Evolutionary conservation across 2,113 vertebrate genomes (phyloP).

Genomic region (Potamarius usumacintae): DNA sequence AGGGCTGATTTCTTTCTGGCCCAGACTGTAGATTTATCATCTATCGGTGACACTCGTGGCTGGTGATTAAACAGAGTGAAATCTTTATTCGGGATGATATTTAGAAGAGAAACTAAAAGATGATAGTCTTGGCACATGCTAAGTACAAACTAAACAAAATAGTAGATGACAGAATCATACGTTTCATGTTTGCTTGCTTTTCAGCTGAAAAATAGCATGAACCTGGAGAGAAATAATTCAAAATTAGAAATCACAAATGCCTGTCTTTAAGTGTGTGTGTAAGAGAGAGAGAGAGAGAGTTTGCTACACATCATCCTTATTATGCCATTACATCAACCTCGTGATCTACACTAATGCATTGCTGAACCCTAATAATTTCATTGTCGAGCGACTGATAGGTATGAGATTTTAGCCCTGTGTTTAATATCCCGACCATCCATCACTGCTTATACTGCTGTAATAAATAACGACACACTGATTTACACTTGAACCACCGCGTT

Average conservation of each 20-base stretch:
- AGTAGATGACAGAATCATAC: not conserved
- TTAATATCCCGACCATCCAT: not conserved
- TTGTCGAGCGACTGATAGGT: not conserved
- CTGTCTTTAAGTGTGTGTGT: no score
- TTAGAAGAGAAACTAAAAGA: not conserved
- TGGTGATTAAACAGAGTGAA: not conserved
- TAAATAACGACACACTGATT: not conserved
- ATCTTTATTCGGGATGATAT: not conserved
- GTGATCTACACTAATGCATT: no score
- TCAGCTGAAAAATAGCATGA: not conserved
- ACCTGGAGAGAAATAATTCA: not conserved
- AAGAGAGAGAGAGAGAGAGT: no score
- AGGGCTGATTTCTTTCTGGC: not conserved
- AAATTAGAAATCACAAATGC: no score
- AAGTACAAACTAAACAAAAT: not conserved
- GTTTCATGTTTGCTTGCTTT: not conserved
- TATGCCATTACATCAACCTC: no score
- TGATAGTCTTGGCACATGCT: not conserved
- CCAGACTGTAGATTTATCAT: not conserved
- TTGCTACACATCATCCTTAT: no score
- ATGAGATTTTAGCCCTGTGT: not conserved
- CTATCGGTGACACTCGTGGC: not conserved
- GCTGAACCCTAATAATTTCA: not conserved
- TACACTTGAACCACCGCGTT: slow-evolving; percentile 17
- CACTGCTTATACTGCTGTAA: not conserved